Evolutionary conservation across 92 coral and sea anemone genomes (phyloP).

Genomic region (Porites evermanni): DNA sequence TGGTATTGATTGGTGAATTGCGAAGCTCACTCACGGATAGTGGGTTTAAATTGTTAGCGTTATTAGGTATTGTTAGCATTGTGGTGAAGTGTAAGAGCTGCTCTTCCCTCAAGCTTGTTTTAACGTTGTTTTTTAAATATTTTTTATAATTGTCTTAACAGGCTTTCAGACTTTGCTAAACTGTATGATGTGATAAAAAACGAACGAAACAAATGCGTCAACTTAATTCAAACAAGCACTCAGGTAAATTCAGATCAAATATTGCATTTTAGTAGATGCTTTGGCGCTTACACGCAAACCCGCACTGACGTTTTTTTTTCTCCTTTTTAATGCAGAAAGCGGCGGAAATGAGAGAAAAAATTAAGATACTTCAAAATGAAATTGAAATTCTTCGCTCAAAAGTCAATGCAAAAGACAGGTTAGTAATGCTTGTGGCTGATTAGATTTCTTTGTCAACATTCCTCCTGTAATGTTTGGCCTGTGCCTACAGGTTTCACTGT

Average conservation of each 20-base stretch:
- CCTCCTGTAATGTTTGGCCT: not conserved
- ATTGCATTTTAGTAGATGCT: not conserved
- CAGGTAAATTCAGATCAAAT: slow-evolving; percentile 67
- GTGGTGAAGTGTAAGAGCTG: no score
- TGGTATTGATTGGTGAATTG: no score
- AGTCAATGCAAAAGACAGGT: slow-evolving; percentile 99
- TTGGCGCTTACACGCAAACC: not conserved
- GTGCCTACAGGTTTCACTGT: no score
- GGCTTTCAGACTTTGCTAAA: slow-evolving; percentile 97
- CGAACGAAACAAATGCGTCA: slow-evolving; percentile 97
- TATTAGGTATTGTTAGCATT: no score
- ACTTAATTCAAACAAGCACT: slow-evolving; percentile 97
- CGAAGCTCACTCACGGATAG: no score
- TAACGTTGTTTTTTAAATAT: not conserved
- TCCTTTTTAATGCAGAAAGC: slow-evolving; percentile 80
- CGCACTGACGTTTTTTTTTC: not conserved
- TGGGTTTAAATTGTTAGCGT: no score
- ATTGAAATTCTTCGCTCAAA: slow-evolving; percentile 97
- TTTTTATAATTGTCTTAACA: slow-evolving; percentile 31
- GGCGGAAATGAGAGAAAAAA: slow-evolving; percentile 98
- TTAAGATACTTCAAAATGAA: slow-evolving; percentile 97
- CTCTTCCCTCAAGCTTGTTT: not conserved
- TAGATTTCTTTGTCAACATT: not conserved
- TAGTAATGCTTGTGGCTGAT: not conserved
- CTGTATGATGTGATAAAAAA: slow-evolving; percentile 98